Evolutionary conservation across 1,140 invertebrate genomes (phyloP), one percentile per base, ranked within the genome.

Genomic region (Semibalanus balanoides): DNA sequence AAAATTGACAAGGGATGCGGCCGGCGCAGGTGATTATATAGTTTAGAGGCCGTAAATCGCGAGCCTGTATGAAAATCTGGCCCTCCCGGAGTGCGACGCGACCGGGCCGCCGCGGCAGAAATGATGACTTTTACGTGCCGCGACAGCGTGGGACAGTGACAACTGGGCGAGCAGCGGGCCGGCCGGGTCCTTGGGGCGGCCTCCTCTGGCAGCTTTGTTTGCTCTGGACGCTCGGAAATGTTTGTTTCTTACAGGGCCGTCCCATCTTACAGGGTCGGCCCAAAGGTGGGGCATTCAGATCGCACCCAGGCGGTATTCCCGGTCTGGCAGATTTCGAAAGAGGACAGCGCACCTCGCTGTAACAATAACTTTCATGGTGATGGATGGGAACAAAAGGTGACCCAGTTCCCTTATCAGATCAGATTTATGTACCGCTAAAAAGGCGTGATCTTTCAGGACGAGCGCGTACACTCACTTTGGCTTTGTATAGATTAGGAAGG

Each of bases 341-440:
- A 14, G 22, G 22, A 64, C 51, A 64, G 51, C 51, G 51, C 51
- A 25, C 51, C 51, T 3, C 14, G 51, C 22, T 64, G 22, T 64
- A 64, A 64, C 51, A 64, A 64, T 64, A 64, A 64, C 51, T 64
- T 64, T 64, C 51, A 64, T 64, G 51, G 51, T 64, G 51, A 64
- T 64, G 51, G 51, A 64, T 64, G 51, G 1, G 51, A 64, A 64
- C 51, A 64, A 64, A 64, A 64, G 51, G 14, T 25, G 51, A 25
- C 51, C 51, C 51, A 64, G 51, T 64, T 64, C 22, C 22, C 51
- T 64, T 64, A 64, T 64, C 51, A 64, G 51, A 64, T 64, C 51
- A 64, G 51, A 64, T 64, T 64, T 64, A 64, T 64, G 51, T 64
- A 22, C 51, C 14, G 51, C 51, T 64, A 64, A 64, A 40, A 64